These are phyloP conservation scores for Rhyacophila evoluta DNA, from an alignment of 2,888 invertebrate species.

Conservation along the genomic window DNA sequence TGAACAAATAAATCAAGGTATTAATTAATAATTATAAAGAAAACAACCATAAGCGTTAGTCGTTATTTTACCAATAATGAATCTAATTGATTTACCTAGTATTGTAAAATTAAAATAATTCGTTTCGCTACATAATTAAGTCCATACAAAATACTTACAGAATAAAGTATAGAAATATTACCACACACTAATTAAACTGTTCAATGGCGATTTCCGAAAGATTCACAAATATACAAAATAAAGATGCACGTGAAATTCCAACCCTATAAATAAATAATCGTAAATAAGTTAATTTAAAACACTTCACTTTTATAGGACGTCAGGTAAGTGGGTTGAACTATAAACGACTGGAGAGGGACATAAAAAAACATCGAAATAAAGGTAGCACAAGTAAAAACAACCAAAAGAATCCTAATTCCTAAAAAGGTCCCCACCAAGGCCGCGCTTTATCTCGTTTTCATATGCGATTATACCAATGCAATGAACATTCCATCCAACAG, in stretches of 20 bases:
- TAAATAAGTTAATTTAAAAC: not conserved
- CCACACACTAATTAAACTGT: too few species aligned
- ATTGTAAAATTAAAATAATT: too few species aligned
- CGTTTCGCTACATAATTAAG: too few species aligned
- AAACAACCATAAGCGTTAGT: too few species aligned
- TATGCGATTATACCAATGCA: slow-evolving; percentile 3
- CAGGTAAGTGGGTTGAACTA: not conserved
- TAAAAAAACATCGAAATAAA: not conserved
- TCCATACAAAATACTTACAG: too few species aligned
- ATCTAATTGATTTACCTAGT: too few species aligned
- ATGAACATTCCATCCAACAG: not conserved
- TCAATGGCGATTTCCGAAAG: not conserved
- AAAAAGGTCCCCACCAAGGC: slow-evolving; percentile 38
- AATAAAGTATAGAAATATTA: too few species aligned
- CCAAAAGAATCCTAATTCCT: slow-evolving; percentile 5
- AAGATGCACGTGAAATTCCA: not conserved
- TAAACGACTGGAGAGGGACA: slow-evolving; percentile 9
- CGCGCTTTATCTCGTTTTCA: slow-evolving; percentile 30
- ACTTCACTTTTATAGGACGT: slow-evolving; percentile 1
- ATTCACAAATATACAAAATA: not conserved
- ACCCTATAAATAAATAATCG: not conserved
- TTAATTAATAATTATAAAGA: too few species aligned
- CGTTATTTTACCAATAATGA: too few species aligned
- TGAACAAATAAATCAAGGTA: too few species aligned
- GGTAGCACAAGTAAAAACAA: slow-evolving; percentile 11